A percentile compares a stretch with the other conserved stretches of the same genome.
phyloP scores from a whole-genome alignment of 64 coral and sea anemone genomes.

The Catalaphyllia jardinei region DNA sequence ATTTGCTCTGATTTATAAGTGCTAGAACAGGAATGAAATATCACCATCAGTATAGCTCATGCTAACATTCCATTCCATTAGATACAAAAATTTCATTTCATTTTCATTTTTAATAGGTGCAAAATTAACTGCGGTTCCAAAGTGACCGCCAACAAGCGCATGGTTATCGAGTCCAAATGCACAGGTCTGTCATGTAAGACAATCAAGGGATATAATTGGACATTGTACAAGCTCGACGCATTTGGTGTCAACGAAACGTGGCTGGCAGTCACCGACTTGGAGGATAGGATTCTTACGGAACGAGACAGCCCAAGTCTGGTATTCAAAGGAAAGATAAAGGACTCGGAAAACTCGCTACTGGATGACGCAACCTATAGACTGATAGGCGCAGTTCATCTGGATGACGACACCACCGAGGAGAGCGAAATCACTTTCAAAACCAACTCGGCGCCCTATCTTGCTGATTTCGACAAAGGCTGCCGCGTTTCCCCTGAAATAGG shows the following conservation, averaged over 20 bases:
- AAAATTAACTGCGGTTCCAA: constrained; percentile 63
- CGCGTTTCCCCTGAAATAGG: constrained; percentile 40
- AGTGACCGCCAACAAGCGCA: constrained; percentile 64
- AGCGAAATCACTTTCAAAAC: constrained; percentile 56
- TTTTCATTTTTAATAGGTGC: constrained; percentile 43
- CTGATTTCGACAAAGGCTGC: background rate
- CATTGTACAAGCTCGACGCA: constrained; percentile 39
- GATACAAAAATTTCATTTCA: constrained; percentile 34
- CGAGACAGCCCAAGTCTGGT: constrained; percentile 60
- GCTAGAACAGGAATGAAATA: no score
- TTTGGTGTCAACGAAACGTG: constrained; percentile 32
- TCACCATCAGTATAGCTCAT: background rate
- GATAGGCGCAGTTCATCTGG: background rate
- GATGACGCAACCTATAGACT: constrained; percentile 19
- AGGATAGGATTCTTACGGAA: constrained; percentile 62
- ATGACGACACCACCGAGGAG: constrained; percentile 24
- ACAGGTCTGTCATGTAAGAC: constrained; percentile 68
- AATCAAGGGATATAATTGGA: constrained; percentile 63
- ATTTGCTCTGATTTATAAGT: no score
- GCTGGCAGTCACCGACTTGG: constrained; percentile 24
- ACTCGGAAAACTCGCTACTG: constrained; percentile 41
- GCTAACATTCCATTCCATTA: background rate
- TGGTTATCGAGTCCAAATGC: constrained; percentile 68
- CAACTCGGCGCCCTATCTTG: constrained; percentile 57
- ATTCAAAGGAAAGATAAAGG: constrained; percentile 49